Conservation (phyloP, 2,888 invertebrate genomes). For the Agrotis puta region DNA sequence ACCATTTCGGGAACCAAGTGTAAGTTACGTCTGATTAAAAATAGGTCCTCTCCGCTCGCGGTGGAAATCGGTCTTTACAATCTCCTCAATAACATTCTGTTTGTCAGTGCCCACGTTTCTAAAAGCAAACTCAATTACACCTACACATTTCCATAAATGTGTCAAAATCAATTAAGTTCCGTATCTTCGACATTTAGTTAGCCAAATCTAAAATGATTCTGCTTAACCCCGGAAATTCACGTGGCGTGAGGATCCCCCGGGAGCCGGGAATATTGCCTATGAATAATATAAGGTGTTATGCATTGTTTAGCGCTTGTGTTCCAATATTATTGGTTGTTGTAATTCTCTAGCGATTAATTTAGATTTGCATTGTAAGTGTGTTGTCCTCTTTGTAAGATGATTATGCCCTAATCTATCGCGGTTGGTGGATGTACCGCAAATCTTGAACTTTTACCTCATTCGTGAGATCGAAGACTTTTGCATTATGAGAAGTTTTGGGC, state of each 20-base stretch:
- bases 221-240: conserved; percentile 44
- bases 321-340: conserved; percentile 23
- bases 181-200: conserved; percentile 19
- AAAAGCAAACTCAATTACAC: not conserved
- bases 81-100: too few relatives aligned
- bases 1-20: too few relatives aligned
- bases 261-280: conserved; percentile 38
- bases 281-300: conserved; percentile 47
- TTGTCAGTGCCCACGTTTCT: too few relatives aligned
- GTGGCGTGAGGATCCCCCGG: conserved; percentile 26
- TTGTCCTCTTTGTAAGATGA: too few relatives aligned
- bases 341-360: conserved; percentile 23
- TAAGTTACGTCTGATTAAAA: too few relatives aligned
- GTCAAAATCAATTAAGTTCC: conserved; percentile 9
- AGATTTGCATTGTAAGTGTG: conserved; percentile 21
- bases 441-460: too few relatives aligned
- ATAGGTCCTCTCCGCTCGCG: too few relatives aligned
- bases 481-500: too few relatives aligned
- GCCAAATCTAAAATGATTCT: conserved; percentile 19
- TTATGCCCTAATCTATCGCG: too few relatives aligned
- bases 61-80: too few relatives aligned
- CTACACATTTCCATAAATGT: not conserved
- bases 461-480: too few relatives aligned
- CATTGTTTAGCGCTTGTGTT: conserved; percentile 39
- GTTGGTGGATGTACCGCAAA: too few relatives aligned